These are phyloP conservation scores for Periophthalmodon schlosseri DNA, from an alignment of 2,113 vertebrate genomes.

Conservation along the genomic window DNA sequence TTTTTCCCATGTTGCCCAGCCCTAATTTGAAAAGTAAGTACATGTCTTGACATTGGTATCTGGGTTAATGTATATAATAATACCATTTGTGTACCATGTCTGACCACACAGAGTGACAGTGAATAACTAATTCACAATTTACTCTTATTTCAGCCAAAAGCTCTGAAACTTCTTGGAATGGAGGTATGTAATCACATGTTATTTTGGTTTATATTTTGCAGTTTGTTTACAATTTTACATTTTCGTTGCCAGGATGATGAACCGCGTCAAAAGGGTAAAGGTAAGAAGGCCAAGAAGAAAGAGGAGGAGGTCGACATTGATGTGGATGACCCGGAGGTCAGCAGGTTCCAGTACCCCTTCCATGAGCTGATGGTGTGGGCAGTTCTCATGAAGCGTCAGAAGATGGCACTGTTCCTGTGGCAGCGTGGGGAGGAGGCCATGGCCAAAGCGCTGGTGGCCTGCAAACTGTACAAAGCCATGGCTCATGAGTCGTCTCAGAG, in stretches of 20 bases:
- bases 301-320: constrained; percentile 93
- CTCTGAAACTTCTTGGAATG: constrained; percentile 96
- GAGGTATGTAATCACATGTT: constrained; percentile 79
- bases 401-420: constrained; percentile 97
- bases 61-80: too few relatives aligned
- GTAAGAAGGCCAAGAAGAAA: constrained; percentile 90
- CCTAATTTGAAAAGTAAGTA: too few relatives aligned
- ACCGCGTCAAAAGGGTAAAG: constrained; percentile 84
- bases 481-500: constrained; percentile 95
- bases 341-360: constrained; percentile 92
- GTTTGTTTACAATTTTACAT: background rate
- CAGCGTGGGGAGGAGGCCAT: constrained; percentile 93
- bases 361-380: constrained; percentile 98
- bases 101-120: background rate
- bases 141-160: constrained; percentile 86
- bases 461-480: constrained; percentile 97
- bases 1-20: too few relatives aligned
- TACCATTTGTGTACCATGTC: too few relatives aligned
- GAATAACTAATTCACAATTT: background rate
- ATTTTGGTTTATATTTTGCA: background rate
- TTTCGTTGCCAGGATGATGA: constrained; percentile 86
- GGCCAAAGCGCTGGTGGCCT: constrained; percentile 96
- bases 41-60: too few relatives aligned
- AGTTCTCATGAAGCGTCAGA: constrained; percentile 94
- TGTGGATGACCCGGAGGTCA: constrained; percentile 90